Base-by-base conservation (phyloP, 2,113 vertebrate species). In the Dermatemys mawii region DNA sequence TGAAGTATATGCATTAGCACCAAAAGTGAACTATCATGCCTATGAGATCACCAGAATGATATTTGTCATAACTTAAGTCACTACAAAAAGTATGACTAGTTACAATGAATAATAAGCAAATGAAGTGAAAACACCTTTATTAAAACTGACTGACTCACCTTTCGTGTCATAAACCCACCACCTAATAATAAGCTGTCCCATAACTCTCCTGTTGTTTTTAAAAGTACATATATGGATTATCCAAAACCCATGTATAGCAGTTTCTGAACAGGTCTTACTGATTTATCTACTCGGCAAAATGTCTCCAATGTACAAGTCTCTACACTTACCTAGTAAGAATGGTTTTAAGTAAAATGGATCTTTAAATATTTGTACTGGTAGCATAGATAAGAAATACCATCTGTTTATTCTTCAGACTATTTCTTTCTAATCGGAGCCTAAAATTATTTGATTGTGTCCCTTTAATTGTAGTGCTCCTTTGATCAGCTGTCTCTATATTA, bases 31-130 rank as follows among this genome's bases (percentile, higher is more conserved):
- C 35, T 80, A 73, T 86, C 90, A 86, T 41, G 38, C 35, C 16
- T 75, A 9, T 2, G 5, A 2, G 41, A 78, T 11, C 3, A 0
- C 84, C 21, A 57, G 38, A 46, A 94, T 88, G 81, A 55, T 73
- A 85, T 44, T 82, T n/a, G 46, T 53, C 51, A 83, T 11, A 88
- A n/a, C 13, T 57, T 81, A 50, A 54, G 73, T 13, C 38, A 48
- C 32, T 24, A 83, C 49, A 86, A 67, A 89, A 78, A 54, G 35
- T 78, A 73, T 50, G 26, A 79, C 82, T 82, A 82, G 89, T 46
- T 93, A 5, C 60, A 78, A 13, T 27, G 50, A 84, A 38, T 32
- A 44, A 35, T 1, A 48, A 32, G 57, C 26, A 75, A 85, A 55
- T 9, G 44, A 88, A 90, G 82, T 79, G 55, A 90, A 48, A 78